These are phyloP conservation scores for Aurelia sp. DNA, from an alignment of 30 jellyfish, hydroid and myxozoan genomes.

Conservation along the genomic window DNA sequence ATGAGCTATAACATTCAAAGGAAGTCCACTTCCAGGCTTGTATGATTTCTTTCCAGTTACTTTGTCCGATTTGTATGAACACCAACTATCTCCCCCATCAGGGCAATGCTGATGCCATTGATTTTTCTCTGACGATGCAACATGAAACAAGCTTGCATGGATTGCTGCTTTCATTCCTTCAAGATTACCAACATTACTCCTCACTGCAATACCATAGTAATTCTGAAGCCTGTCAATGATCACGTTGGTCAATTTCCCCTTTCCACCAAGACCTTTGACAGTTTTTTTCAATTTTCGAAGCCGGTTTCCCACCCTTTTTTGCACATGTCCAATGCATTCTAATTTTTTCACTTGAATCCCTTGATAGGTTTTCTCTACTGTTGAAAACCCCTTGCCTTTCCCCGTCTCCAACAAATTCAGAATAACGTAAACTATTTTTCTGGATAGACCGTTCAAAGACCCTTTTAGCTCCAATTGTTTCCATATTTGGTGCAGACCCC, in stretches of 20 bases:
- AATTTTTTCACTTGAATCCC: constrained; percentile 21
- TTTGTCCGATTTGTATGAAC: constrained; percentile 6
- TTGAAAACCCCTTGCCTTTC: constrained; percentile 63
- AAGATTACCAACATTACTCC: no score
- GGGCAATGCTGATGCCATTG: no score
- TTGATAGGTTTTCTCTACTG: neutral
- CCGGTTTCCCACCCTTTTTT: constrained; percentile 31
- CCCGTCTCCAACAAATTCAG: constrained; percentile 32
- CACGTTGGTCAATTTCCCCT: constrained; percentile 40
- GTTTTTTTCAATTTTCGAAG: constrained; percentile 31
- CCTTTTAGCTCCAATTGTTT: constrained; percentile 62
- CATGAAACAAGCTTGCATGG: no score
- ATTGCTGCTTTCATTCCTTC: no score
- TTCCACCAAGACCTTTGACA: constrained; percentile 51
- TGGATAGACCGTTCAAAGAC: constrained; percentile 49
- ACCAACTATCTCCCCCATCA: constrained; percentile 15
- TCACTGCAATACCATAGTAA: no score
- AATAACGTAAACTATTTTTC: constrained; percentile 22
- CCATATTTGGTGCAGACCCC: constrained; percentile 73
- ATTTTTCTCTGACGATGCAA: no score
- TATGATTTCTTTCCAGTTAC: constrained; percentile 8
- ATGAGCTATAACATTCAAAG: neutral
- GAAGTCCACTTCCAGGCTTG: constrained; percentile 19
- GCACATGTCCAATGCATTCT: constrained; percentile 7
- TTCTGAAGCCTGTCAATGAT: constrained; percentile 22